Evolutionary conservation across 2,888 invertebrate genomes (phyloP).

Genomic region (Physocephala rufipes): DNA sequence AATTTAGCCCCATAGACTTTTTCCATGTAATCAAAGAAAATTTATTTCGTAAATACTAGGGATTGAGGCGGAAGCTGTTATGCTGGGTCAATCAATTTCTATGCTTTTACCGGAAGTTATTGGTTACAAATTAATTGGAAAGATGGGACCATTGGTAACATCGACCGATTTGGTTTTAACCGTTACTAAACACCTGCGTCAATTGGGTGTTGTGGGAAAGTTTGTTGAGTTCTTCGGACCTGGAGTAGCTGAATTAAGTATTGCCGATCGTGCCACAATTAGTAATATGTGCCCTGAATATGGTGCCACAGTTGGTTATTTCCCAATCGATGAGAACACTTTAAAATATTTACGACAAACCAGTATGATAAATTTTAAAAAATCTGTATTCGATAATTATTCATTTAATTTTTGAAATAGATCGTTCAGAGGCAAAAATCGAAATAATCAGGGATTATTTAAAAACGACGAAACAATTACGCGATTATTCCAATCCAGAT

Average conservation of each 20-base stretch:
- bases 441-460: constrained; percentile 84
- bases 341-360: constrained; percentile 87
- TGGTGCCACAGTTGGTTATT: constrained; percentile 95
- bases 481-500: constrained; percentile 78
- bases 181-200: constrained; percentile 93
- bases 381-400: constrained; percentile 2
- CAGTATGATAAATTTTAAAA: constrained; percentile 68
- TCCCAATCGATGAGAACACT: constrained; percentile 87
- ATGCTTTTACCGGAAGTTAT: constrained; percentile 97
- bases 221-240: constrained; percentile 99
- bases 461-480: constrained; percentile 80
- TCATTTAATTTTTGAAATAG: constrained; percentile 66
- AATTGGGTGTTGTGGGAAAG: constrained; percentile 96
- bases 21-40: not conserved
- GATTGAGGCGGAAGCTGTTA: constrained; percentile 98
- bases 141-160: constrained; percentile 83
- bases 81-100: constrained; percentile 97
- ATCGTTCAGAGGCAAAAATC: constrained; percentile 81
- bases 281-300: constrained; percentile 99
- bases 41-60: constrained; percentile 66
- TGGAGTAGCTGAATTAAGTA: constrained; percentile 88
- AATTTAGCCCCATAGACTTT: too few relatives aligned
- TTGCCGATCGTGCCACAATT: constrained; percentile 97
- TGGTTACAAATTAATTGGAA: constrained; percentile 88
- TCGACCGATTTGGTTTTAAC: constrained; percentile 97